Percentiles rank a stretch among this genome's conserved stretches.
phyloP scores from a whole-genome alignment of 2,797 vertebrate genomes.

The Orientallactaga sibirica region DNA sequence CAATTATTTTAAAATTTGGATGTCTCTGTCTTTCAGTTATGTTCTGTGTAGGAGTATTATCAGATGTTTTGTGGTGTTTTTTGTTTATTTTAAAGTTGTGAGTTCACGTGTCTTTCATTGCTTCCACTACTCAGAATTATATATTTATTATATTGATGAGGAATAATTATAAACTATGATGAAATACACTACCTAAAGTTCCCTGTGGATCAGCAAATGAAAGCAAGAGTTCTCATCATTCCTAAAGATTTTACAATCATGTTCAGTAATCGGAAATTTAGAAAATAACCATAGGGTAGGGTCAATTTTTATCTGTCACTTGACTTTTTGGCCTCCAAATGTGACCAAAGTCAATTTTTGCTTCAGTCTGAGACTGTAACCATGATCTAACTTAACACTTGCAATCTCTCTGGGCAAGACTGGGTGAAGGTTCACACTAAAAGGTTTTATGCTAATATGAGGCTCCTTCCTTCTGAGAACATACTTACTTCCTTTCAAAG shows the following conservation, averaged over 20 bases:
- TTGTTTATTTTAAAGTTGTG: neutral
- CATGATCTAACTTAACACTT: neutral
- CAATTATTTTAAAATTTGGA: neutral
- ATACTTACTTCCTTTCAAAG: neutral
- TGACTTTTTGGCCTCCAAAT: neutral
- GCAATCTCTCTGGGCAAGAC: neutral
- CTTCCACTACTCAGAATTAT: neutral
- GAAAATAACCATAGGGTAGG: neutral
- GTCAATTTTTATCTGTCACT: neutral
- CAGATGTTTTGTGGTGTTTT: no score
- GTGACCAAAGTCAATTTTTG: neutral
- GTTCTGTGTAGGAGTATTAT: neutral
- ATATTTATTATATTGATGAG: neutral
- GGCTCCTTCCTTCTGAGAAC: neutral
- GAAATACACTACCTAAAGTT: neutral
- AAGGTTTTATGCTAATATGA: rapidly evolving
- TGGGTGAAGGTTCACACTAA: neutral
- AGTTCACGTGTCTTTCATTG: neutral
- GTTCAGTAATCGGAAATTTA: neutral
- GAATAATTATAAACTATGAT: neutral
- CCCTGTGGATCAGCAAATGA: neutral
- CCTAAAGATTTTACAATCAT: neutral
- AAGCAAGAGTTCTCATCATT: neutral
- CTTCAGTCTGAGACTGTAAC: neutral
- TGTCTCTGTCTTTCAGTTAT: neutral